These are phyloP conservation scores for Coenobita brevimanus DNA, from an alignment of 1,140 invertebrate species.

Conservation along the genomic window DNA sequence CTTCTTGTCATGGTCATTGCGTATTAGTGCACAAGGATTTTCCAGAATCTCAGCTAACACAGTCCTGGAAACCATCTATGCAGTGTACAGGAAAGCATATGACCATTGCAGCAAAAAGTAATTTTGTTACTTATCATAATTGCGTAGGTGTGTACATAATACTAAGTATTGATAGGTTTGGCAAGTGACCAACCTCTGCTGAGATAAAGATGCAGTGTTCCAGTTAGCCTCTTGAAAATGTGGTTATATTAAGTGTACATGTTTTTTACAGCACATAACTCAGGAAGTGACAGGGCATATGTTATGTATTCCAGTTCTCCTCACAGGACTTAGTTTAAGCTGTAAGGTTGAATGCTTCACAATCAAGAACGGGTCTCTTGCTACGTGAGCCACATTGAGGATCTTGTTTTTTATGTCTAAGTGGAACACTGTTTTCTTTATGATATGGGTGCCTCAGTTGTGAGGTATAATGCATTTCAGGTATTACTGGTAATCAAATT, in stretches of 20 bases:
- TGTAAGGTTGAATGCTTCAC: conserved; percentile 57
- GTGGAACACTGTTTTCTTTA: conserved; percentile 57
- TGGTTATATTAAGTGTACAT: conserved; percentile 38
- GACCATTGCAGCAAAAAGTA: conserved; percentile 54
- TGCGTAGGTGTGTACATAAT: conserved; percentile 57
- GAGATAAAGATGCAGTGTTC: conserved; percentile 53
- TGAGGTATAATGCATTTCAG: conserved; percentile 49
- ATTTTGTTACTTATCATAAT: conserved; percentile 53
- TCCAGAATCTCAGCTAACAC: conserved; percentile 46
- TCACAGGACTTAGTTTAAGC: conserved; percentile 53
- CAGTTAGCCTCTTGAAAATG: conserved; percentile 47
- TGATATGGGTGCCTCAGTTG: conserved; percentile 26
- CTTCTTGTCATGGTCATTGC: conserved; percentile 50
- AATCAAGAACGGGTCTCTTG: conserved; percentile 61
- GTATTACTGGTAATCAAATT: conserved; percentile 65
- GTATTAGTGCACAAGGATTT: conserved; percentile 53
- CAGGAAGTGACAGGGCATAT: conserved; percentile 66
- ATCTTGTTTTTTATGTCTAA: conserved; percentile 41
- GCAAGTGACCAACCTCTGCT: conserved; percentile 33
- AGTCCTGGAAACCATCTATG: conserved; percentile 60
- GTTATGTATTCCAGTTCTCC: conserved; percentile 58
- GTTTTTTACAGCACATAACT: conserved; percentile 61
- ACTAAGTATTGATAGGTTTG: conserved; percentile 51
- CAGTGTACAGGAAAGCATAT: conserved; percentile 61
- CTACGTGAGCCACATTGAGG: conserved; percentile 41